A percentile compares a stretch with the other conserved stretches of the same genome.
Evolutionary conservation across 1,140 invertebrate genomes (phyloP).

Genomic region (Lordiphosa clarofinis): DNA sequence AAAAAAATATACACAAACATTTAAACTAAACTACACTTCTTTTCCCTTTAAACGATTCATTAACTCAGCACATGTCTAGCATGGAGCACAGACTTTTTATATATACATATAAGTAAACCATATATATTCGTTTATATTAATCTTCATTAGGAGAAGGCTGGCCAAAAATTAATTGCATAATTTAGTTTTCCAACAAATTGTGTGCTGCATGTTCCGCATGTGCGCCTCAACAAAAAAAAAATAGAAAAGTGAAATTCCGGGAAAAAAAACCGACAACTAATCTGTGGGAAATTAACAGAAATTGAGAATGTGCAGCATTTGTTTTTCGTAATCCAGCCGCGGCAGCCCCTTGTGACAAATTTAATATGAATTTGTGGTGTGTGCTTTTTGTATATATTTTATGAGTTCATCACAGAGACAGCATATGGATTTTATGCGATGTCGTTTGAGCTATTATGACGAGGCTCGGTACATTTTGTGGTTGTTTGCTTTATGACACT

Average conservation of each 20-base stretch:
- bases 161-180: constrained; percentile 54
- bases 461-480: constrained; percentile 40
- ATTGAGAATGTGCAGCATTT: constrained; percentile 19
- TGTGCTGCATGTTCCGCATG: constrained; percentile 44
- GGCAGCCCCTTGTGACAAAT: constrained; percentile 24
- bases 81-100: too few relatives aligned
- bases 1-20: too few relatives aligned
- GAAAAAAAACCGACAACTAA: background rate
- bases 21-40: too few relatives aligned
- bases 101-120: too few relatives aligned
- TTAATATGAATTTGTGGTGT: constrained; percentile 20
- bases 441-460: constrained; percentile 44
- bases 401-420: constrained; percentile 15
- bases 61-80: too few relatives aligned
- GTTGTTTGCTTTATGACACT: constrained; percentile 16
- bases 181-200: constrained; percentile 35
- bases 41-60: too few relatives aligned
- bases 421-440: constrained; percentile 55
- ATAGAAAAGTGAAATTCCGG: constrained; percentile 4
- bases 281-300: too few relatives aligned
- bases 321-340: constrained; percentile 22
- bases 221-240: constrained; percentile 25
- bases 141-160: constrained; percentile 2
- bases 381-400: constrained; percentile 7
- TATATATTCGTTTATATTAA: too few relatives aligned